phyloP scores from a whole-genome alignment of 2,113 vertebrate species.

The Chloropsis hardwickii region DNA sequence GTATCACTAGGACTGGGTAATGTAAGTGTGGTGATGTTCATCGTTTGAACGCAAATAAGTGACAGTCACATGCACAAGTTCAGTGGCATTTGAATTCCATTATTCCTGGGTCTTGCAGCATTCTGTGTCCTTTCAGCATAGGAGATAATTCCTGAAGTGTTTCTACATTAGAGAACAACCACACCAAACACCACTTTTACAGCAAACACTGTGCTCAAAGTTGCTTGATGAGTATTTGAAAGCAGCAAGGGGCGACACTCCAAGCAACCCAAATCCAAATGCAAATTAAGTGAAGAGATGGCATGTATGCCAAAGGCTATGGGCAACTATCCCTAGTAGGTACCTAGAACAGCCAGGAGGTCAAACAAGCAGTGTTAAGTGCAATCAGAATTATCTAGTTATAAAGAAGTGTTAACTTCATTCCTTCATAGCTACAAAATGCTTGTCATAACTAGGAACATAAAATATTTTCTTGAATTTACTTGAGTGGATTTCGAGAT shows the following conservation, averaged over 20 bases:
- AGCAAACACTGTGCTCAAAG: not conserved
- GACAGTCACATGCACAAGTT: accelerated
- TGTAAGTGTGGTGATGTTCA: not conserved
- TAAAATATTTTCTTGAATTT: not conserved
- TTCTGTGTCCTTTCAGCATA: not conserved
- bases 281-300: not conserved
- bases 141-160: not conserved
- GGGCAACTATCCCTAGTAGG: not conserved
- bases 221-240: not conserved
- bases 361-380: not conserved
- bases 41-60: not conserved
- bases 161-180: not conserved
- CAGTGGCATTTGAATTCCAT: not conserved
- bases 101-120: not conserved
- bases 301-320: not conserved
- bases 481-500: not conserved
- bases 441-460: not conserved
- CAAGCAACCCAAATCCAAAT: not conserved
- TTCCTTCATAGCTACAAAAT: not conserved
- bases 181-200: not conserved
- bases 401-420: not conserved
- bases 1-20: not conserved
- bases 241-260: not conserved
- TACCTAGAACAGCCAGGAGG: not conserved
- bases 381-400: not conserved